Percentiles rank a stretch among this genome's conserved stretches.
Evolutionary conservation across 2,797 vertebrate genomes (phyloP).

Genomic region (Lepidocolaptes lacrymiger): DNA sequence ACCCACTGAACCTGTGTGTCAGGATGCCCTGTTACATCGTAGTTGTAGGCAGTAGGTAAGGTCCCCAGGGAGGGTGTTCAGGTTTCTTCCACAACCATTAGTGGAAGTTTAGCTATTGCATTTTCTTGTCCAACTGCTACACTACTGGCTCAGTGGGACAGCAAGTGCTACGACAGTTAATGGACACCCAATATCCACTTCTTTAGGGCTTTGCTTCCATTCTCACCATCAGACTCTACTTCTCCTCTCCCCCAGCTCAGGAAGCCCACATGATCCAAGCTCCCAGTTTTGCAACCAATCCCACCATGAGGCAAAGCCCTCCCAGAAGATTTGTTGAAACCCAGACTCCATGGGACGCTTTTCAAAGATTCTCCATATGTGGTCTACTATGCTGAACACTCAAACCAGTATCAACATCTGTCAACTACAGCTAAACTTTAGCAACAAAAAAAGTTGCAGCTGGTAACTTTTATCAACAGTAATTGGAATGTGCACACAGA

Average conservation of each 20-base stretch:
- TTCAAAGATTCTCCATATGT: not conserved
- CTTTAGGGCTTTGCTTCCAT: not conserved
- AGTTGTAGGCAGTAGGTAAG: not conserved
- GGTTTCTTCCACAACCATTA: not conserved
- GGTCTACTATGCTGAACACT: not conserved
- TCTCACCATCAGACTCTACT: not conserved
- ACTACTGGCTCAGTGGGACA: not conserved
- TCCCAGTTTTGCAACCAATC: not conserved
- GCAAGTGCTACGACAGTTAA: not conserved
- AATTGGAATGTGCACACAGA: not conserved
- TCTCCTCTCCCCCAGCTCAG: not conserved
- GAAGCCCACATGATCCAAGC: not conserved
- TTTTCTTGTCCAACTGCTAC: not conserved
- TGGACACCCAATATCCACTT: not conserved
- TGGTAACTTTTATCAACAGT: not conserved
- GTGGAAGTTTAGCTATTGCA: not conserved
- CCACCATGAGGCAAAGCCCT: not conserved
- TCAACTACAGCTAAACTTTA: not conserved
- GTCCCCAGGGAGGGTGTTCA: not conserved
- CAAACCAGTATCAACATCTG: not conserved
- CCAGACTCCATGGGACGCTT: not conserved
- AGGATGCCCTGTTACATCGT: rapidly evolving
- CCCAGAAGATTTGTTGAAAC: not conserved
- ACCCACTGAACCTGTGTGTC: not conserved
- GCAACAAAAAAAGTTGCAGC: not conserved